phyloP scores from a whole-genome alignment of 2,888 invertebrate species.

The Tuberolachnus salignus region DNA sequence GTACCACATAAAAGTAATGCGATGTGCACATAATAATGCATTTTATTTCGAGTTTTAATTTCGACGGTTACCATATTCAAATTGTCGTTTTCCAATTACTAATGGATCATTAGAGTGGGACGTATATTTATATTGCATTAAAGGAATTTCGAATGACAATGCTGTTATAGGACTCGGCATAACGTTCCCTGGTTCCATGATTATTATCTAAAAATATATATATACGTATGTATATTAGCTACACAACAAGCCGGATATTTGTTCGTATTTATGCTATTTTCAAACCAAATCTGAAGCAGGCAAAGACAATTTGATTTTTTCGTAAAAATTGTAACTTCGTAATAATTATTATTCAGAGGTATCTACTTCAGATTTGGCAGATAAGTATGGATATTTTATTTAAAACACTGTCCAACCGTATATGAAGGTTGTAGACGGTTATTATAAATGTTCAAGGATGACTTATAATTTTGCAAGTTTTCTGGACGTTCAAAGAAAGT shows the following conservation, averaged over 20 bases:
- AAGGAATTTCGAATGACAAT: conserved; percentile 37
- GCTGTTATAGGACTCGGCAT: conserved; percentile 18
- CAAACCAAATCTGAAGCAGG: too few species aligned
- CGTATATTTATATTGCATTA: conserved; percentile 27
- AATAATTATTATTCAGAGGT: too few species aligned
- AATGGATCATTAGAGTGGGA: conserved; percentile 9
- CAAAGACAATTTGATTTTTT: too few species aligned
- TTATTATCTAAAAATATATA: conserved; percentile 20
- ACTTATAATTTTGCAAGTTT: conserved; percentile 29
- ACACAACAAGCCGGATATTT: too few species aligned
- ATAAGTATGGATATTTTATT: background rate
- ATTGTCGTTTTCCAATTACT: conserved; percentile 33
- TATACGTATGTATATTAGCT: too few species aligned
- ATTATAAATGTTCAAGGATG: conserved; percentile 32
- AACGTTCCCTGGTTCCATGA: background rate
- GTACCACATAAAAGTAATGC: background rate
- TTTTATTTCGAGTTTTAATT: background rate
- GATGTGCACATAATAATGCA: background rate
- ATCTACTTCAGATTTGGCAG: too few species aligned
- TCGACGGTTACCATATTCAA: conserved; percentile 24
- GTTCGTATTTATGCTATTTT: too few species aligned
- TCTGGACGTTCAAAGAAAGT: background rate
- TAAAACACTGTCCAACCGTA: conserved; percentile 23
- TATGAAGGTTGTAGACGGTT: conserved; percentile 30
- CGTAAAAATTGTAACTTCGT: too few species aligned